Percentiles rank a stretch among this genome's conserved stretches.
Evolutionary conservation across 2,113 vertebrate genomes (phyloP).

Genomic region (Thalassoma bifasciatum): DNA sequence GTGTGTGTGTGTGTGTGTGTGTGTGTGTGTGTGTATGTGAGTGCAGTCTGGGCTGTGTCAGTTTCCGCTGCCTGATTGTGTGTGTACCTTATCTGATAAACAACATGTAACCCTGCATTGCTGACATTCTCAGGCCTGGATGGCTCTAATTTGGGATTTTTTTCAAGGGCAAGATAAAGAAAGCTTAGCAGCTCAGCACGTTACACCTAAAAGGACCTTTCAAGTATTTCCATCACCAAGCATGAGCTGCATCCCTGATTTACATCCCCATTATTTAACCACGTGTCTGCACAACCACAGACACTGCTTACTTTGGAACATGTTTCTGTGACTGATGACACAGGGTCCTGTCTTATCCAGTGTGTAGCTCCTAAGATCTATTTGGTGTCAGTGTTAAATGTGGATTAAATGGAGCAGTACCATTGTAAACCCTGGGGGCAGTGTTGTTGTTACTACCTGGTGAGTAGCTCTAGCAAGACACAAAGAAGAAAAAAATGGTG

Average conservation of each 20-base stretch:
- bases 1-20: too few species aligned
- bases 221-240: too few species aligned
- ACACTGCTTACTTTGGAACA: slow-evolving; percentile 50
- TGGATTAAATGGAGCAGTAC: too few species aligned
- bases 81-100: slow-evolving; percentile 81
- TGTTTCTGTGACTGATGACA: slow-evolving; percentile 73
- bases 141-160: slow-evolving; percentile 58
- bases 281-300: too few species aligned
- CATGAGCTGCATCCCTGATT: too few species aligned
- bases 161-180: slow-evolving; percentile 15
- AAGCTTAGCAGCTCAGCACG: not conserved
- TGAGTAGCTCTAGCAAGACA: too few species aligned
- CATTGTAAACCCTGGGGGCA: too few species aligned
- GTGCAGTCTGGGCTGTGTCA: slow-evolving; percentile 51
- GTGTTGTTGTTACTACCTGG: too few species aligned
- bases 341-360: not conserved
- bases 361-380: too few species aligned
- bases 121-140: slow-evolving; percentile 71
- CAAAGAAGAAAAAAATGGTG: too few species aligned
- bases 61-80: slow-evolving; percentile 72
- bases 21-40: slow-evolving; percentile 59
- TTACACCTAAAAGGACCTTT: not conserved
- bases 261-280: too few species aligned
- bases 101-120: slow-evolving; percentile 67
- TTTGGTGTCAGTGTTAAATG: too few species aligned